A percentile compares a stretch with the other conserved stretches of the same genome.
Evolutionary conservation across 2,113 vertebrate genomes (phyloP).

Genomic region (Xenopus laevis): DNA sequence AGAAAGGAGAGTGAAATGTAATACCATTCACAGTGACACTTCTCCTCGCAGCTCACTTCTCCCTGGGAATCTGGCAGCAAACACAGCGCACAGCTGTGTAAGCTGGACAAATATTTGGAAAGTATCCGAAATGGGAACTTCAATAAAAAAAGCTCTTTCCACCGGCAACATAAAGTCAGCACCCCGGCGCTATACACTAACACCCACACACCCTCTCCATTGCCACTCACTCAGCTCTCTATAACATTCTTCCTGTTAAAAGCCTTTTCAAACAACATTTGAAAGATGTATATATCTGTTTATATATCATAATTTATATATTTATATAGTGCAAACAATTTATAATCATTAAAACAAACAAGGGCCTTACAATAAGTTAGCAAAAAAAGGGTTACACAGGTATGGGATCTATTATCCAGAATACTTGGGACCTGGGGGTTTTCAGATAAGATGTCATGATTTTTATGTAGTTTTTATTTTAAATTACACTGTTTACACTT

Average conservation of each 20-base stretch:
- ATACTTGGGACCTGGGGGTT: no score
- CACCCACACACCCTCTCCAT: not conserved
- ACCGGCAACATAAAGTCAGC: not conserved
- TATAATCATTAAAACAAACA: no score
- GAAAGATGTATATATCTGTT: no score
- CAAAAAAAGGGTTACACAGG: no score
- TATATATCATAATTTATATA: no score
- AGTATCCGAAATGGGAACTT: constrained; percentile 21
- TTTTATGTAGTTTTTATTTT: no score
- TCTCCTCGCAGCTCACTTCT: not conserved
- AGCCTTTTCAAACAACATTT: no score
- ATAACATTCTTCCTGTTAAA: not conserved
- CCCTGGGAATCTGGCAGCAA: constrained; percentile 30
- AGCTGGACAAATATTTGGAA: constrained; percentile 36
- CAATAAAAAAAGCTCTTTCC: constrained; percentile 24
- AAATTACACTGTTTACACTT: no score
- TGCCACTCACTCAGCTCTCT: not conserved
- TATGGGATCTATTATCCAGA: no score
- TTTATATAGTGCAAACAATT: no score
- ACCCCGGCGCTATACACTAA: not conserved
- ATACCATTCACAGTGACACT: constrained; percentile 16
- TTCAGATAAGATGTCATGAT: no score
- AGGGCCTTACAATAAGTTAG: no score
- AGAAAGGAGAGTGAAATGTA: constrained; percentile 6
- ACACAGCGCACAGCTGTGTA: constrained; percentile 29